Conservation (phyloP, 2,888 invertebrate genomes). For the Rotaria socialis region DNA sequence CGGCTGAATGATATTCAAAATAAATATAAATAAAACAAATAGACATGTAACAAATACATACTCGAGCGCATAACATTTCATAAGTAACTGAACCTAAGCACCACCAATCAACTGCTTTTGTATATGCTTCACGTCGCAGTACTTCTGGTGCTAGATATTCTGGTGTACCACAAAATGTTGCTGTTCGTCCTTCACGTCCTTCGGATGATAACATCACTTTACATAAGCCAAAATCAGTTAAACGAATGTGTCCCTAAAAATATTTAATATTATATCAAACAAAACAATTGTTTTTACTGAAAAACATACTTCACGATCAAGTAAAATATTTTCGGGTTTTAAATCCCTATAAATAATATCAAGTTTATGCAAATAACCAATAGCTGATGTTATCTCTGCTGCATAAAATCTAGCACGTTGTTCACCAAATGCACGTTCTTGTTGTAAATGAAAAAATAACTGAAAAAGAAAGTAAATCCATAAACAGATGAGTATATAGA, state of each 20-base stretch:
- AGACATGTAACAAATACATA: conserved; percentile 50
- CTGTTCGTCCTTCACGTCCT: conserved; percentile 61
- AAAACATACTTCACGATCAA: conserved; percentile 60
- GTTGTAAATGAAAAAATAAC: conserved; percentile 67
- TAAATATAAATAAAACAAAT: not conserved
- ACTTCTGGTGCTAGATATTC: conserved; percentile 67
- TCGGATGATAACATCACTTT: conserved; percentile 53
- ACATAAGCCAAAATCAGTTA: conserved; percentile 67
- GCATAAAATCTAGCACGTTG: conserved; percentile 65
- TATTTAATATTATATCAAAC: not conserved
- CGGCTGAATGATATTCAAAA: conserved; percentile 59
- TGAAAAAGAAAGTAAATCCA: conserved; percentile 49
- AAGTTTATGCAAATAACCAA: conserved; percentile 66
- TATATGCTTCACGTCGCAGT: conserved; percentile 64
- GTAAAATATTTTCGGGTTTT: conserved; percentile 66
- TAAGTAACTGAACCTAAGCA: conserved; percentile 66
- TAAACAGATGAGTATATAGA: not conserved
- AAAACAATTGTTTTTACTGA: not conserved
- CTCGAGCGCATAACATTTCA: conserved; percentile 67
- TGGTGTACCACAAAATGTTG: conserved; percentile 67
- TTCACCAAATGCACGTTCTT: conserved; percentile 62
- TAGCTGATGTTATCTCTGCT: conserved; percentile 66
- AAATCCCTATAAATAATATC: conserved; percentile 65
- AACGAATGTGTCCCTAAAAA: conserved; percentile 42
- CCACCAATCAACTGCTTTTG: conserved; percentile 68